phyloP scores from a whole-genome alignment of 2,113 vertebrate genomes.

The Proterorhinus semilunaris region DNA sequence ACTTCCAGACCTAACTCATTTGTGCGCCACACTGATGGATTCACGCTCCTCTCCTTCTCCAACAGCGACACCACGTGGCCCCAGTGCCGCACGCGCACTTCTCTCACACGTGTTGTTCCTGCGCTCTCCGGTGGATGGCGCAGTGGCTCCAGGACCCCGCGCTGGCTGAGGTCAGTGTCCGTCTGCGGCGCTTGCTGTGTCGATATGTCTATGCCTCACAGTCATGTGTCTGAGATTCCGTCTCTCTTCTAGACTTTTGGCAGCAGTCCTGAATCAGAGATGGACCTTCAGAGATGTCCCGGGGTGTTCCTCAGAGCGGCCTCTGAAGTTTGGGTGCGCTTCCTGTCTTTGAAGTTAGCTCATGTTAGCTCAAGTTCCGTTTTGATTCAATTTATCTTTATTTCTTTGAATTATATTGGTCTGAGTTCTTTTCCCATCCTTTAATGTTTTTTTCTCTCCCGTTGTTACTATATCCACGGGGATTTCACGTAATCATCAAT shows the following conservation, averaged over 20 bases:
- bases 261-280: conserved; percentile 14
- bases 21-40: too few species aligned
- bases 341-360: conserved; percentile 50
- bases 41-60: conserved; percentile 9
- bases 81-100: conserved; percentile 20
- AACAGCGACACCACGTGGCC: conserved; percentile 59
- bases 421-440: background rate
- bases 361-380: background rate
- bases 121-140: conserved; percentile 59
- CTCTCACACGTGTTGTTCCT: background rate
- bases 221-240: conserved; percentile 34
- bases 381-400: background rate
- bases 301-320: conserved; percentile 12
- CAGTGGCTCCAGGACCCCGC: conserved; percentile 50
- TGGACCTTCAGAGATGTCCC: conserved; percentile 35
- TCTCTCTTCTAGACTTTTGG: conserved; percentile 28
- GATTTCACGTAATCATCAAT: too few species aligned
- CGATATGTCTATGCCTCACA: conserved; percentile 29
- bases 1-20: too few species aligned
- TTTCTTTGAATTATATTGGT: background rate
- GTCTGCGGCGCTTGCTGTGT: conserved; percentile 12
- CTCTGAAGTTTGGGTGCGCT: conserved; percentile 18
- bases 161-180: conserved; percentile 12
- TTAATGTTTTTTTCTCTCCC: background rate
- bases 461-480: too few species aligned